phyloP scores from a whole-genome alignment of 1,140 invertebrate species.

The Trachymyrmex cornetzi region DNA sequence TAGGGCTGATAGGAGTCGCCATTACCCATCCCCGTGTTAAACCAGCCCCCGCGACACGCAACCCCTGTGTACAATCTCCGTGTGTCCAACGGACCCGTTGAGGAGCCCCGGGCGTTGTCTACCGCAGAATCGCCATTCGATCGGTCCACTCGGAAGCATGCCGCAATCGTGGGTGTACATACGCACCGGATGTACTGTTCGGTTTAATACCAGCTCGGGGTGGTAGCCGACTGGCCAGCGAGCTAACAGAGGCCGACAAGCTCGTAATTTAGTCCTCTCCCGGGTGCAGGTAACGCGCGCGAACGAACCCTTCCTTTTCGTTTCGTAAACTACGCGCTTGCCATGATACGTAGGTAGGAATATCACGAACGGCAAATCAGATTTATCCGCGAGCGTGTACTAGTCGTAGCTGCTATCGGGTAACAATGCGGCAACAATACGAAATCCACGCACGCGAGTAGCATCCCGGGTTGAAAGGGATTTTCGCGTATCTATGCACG shows the following conservation, averaged over 20 bases:
- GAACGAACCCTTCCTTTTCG: constrained; percentile 37
- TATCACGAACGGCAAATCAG: constrained; percentile 33
- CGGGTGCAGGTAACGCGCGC: constrained; percentile 12
- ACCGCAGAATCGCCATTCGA: constrained; percentile 52
- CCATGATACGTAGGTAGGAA: neutral
- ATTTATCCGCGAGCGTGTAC: constrained; percentile 38
- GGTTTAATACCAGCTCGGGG: constrained; percentile 45
- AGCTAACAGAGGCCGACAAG: constrained; percentile 51
- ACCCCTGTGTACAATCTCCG: constrained; percentile 73
- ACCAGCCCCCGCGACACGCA: constrained; percentile 49
- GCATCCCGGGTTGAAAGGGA: constrained; percentile 20
- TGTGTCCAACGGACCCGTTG: constrained; percentile 41
- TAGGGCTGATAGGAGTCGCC: constrained; percentile 75
- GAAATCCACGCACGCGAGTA: constrained; percentile 14
- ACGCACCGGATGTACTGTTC: constrained; percentile 39
- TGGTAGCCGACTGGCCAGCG: neutral
- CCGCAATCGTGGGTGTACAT: constrained; percentile 26
- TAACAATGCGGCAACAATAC: constrained; percentile 15
- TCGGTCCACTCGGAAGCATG: constrained; percentile 31
- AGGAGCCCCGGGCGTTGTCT: constrained; percentile 60
- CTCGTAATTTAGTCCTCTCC: constrained; percentile 55
- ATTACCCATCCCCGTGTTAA: constrained; percentile 74
- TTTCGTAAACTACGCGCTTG: neutral
- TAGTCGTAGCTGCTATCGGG: neutral
- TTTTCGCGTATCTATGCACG: neutral